Evolutionary conservation across 2,888 invertebrate species (phyloP).

Genomic region (Drosophila niveifrons): DNA sequence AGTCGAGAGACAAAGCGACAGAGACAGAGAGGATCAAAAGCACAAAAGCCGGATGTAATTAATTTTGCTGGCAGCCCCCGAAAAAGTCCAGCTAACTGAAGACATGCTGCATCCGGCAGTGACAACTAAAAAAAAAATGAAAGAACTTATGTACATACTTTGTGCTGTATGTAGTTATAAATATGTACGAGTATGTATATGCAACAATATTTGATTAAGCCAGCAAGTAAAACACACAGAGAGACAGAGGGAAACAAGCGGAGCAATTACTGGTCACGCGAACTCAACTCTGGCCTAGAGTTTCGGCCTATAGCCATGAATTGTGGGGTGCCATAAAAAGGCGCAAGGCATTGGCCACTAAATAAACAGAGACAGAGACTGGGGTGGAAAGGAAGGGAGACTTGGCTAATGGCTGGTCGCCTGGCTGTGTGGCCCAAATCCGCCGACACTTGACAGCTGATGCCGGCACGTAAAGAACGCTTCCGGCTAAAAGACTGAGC

Average conservation of each 20-base stretch:
- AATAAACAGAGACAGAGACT: constrained; percentile 62
- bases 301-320: not conserved
- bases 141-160: constrained; percentile 2
- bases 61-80: constrained; percentile 53
- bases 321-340: constrained; percentile 56
- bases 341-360: constrained; percentile 61
- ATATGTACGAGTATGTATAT: constrained; percentile 13
- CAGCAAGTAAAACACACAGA: constrained; percentile 47
- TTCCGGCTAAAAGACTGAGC: constrained; percentile 62
- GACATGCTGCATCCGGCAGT: constrained; percentile 66
- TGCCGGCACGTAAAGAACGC: constrained; percentile 61
- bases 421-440: constrained; percentile 64
- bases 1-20: not conserved
- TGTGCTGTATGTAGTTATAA: constrained; percentile 1
- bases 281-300: constrained; percentile 33
- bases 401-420: constrained; percentile 46
- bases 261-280: constrained; percentile 78
- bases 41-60: constrained; percentile 74
- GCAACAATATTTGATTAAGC: constrained; percentile 75
- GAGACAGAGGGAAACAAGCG: constrained; percentile 41
- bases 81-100: constrained; percentile 32
- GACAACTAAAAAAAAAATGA: constrained; percentile 32
- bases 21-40: constrained; percentile 54
- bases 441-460: constrained; percentile 72
- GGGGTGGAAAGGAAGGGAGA: not conserved